Conservation (phyloP, 2,113 vertebrate genomes). For the Danionella cerebrum region DNA sequence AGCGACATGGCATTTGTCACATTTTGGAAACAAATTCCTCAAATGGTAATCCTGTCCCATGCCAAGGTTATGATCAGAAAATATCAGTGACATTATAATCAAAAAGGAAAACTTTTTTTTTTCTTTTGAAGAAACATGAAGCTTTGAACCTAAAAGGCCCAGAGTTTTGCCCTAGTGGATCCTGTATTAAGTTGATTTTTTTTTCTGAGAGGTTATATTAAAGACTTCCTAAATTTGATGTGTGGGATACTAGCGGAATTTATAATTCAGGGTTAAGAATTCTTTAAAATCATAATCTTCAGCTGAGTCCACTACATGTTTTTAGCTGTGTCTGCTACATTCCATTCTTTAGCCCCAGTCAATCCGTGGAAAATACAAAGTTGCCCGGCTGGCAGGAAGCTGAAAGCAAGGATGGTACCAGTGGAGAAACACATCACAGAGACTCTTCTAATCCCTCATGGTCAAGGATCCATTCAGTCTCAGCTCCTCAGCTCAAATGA, state of each 20-base stretch:
- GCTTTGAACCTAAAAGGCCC: no score
- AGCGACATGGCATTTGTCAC: no score
- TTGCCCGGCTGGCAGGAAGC: not conserved
- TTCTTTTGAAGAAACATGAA: not conserved
- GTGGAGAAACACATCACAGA: slow-evolving; percentile 12
- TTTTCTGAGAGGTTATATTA: no score
- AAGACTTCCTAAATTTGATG: no score
- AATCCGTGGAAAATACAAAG: not conserved
- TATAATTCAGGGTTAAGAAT: no score
- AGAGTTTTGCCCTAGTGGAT: no score
- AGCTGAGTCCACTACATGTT: not conserved
- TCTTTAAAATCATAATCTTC: no score
- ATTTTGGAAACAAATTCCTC: no score
- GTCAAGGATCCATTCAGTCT: slow-evolving; percentile 43
- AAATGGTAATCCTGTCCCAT: not conserved
- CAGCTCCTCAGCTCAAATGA: slow-evolving; percentile 55
- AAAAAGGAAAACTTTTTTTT: not conserved
- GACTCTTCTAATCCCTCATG: slow-evolving; percentile 36
- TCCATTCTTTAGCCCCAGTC: not conserved
- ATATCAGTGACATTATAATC: not conserved
- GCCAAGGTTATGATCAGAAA: slow-evolving; percentile 3
- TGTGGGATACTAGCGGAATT: no score
- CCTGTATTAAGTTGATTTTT: no score
- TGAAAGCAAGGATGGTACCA: not conserved
- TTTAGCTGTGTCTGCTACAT: not conserved